Evolutionary conservation across 92 coral and sea anemone species (phyloP), one percentile per base, ranked within the genome.

Genomic region (Muricea muricata): DNA sequence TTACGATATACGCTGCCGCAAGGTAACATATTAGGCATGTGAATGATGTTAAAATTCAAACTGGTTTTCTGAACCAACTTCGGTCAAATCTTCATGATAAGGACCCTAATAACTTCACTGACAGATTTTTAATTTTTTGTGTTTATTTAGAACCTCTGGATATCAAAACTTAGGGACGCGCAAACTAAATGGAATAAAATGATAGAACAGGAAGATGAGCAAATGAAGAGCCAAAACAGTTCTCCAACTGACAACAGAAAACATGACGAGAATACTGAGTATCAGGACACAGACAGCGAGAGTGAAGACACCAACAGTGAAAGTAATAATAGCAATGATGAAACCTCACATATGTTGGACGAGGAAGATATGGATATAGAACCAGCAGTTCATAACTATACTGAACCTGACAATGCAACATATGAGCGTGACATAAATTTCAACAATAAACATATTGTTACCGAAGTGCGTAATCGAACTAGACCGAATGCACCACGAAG

Each of bases 141-240:
- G n/a, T n/a, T 48, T 31, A 31, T 7, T 73, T 76, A 95, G 98
- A 97, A 93, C 84, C 93, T 93, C 15, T 95, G 98, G 98, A 93
- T 97, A 26, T 90, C 93, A 63, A 91, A 89, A 65, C 91, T 95
- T 32, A 95, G 90, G 71, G 89, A 93, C 4, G 95, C 98, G 24
- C 98, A 95, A 57, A 78, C 93, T 61, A 93, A 87, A 65, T 95
- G 98, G 98, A 91, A 50, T 32, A 66, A 75, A 35, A 6, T 50
- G 40, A 48, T 75, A 40, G 40, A 75, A 11, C 80, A 75, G 30
- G 80, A 75, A 75, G 45, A 75, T 18, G 47, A 46, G 18, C 55
- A 71, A 17, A 33, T 8, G 40, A 75, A 75, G 23, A 75, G n/a
- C 41, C 42, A 47, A 75, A 57, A 48, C 32, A 29, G n/a, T 35